phyloP scores from a whole-genome alignment of 1,140 invertebrate genomes.

The Manduca sexta region DNA sequence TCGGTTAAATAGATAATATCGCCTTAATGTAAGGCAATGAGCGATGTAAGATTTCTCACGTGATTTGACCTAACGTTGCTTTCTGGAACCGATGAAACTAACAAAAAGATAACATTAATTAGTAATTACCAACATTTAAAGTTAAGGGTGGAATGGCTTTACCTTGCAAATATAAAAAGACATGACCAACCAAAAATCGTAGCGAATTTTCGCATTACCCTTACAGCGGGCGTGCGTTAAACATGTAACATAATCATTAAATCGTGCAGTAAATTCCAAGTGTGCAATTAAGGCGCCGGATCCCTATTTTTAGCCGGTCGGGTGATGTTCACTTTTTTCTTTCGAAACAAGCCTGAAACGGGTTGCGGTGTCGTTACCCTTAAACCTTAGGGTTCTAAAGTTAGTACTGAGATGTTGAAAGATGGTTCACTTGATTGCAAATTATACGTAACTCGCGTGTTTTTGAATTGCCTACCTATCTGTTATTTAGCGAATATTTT shows the following conservation, averaged over 20 bases:
- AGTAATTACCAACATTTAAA: too few species aligned
- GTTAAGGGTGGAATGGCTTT: too few species aligned
- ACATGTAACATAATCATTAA: conserved; percentile 51
- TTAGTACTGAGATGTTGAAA: background rate
- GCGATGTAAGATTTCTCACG: too few species aligned
- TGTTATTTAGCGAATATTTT: too few species aligned
- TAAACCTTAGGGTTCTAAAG: conserved; percentile 20
- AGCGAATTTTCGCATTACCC: conserved; percentile 23
- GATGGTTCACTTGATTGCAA: conserved; percentile 17
- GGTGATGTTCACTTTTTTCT: conserved; percentile 38
- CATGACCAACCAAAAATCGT: background rate
- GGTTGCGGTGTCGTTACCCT: conserved; percentile 32
- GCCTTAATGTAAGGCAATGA: too few species aligned
- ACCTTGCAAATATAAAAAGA: too few species aligned
- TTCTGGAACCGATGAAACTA: too few species aligned
- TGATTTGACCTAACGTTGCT: too few species aligned
- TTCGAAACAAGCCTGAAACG: conserved; percentile 33
- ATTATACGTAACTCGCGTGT: conserved; percentile 10
- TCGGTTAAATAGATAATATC: too few species aligned
- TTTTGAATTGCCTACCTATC: background rate
- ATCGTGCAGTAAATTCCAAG: conserved; percentile 59
- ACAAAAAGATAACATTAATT: too few species aligned
- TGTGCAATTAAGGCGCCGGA: conserved; percentile 55
- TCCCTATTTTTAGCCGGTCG: conserved; percentile 58
- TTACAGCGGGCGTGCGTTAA: conserved; percentile 37